phyloP scores from a whole-genome alignment of 2,113 vertebrate genomes.

The Asarcornis scutulata region DNA sequence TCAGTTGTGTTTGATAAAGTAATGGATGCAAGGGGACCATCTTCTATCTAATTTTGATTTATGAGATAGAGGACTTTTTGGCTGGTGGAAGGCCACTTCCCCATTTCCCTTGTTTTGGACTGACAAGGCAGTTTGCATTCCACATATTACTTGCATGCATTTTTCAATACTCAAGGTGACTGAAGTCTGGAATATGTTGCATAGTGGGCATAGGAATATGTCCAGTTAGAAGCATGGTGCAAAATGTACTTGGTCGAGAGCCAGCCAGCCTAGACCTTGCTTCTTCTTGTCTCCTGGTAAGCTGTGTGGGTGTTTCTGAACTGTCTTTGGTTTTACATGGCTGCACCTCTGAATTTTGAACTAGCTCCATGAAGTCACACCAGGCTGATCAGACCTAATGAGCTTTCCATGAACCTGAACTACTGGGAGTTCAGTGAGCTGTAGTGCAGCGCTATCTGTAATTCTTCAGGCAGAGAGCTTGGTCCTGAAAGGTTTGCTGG shows the following conservation, averaged over 20 bases:
- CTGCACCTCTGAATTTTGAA: neutral
- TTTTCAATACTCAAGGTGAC: neutral
- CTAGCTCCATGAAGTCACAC: neutral
- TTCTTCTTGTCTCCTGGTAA: neutral
- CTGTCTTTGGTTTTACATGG: neutral
- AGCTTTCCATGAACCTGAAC: neutral
- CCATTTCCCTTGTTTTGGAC: neutral
- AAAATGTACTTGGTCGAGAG: neutral
- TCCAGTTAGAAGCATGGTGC: neutral
- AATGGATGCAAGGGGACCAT: neutral
- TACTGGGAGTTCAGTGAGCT: neutral
- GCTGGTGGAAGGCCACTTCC: neutral
- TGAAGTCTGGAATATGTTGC: neutral
- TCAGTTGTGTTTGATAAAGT: neutral
- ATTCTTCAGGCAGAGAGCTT: neutral
- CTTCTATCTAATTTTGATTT: neutral
- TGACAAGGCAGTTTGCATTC: neutral
- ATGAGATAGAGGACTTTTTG: neutral
- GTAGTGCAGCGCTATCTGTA: neutral
- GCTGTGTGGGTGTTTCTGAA: neutral
- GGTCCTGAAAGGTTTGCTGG: neutral
- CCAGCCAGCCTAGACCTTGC: neutral
- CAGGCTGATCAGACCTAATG: neutral
- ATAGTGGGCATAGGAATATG: neutral
- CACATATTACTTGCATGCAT: neutral